Percentiles rank a stretch among this genome's conserved stretches.
Evolutionary conservation across 2,797 vertebrate species (phyloP).

Genomic region (Sphaeramia orbicularis): DNA sequence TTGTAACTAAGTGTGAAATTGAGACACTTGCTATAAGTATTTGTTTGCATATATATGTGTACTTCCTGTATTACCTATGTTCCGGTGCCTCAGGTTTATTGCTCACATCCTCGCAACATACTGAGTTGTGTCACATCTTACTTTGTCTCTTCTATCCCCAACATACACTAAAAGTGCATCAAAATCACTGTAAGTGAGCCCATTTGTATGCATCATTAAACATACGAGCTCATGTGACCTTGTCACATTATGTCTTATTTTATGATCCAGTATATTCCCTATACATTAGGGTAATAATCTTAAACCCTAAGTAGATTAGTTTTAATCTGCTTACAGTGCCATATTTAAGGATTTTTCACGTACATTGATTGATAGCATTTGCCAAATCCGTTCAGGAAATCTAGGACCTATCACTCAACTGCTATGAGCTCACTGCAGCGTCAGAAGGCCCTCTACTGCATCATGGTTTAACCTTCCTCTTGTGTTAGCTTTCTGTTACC

Average conservation of each 20-base stretch:
- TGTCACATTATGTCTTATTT: slow-evolving; percentile 62
- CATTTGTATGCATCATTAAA: neutral
- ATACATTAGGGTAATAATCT: slow-evolving; percentile 73
- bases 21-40: neutral
- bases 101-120: neutral
- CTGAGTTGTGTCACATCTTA: neutral
- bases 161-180: neutral
- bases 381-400: slow-evolving; percentile 59
- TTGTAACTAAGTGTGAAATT: slow-evolving; percentile 9
- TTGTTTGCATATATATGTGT: neutral
- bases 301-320: slow-evolving; percentile 70
- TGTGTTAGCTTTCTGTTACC: too few species aligned
- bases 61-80: neutral
- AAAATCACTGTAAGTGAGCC: neutral
- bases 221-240: slow-evolving; percentile 41
- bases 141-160: neutral
- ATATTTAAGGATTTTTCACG: slow-evolving; percentile 62
- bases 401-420: slow-evolving; percentile 40
- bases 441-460: slow-evolving; percentile 18
- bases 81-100: neutral
- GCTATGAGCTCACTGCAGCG: slow-evolving; percentile 6
- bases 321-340: slow-evolving; percentile 73
- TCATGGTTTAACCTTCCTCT: too few species aligned
- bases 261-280: slow-evolving; percentile 66
- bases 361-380: slow-evolving; percentile 55